Percentiles rank a stretch among this genome's conserved stretches.
These are phyloP conservation scores for Hyperopisus bebe DNA, from an alignment of 2,113 vertebrate genomes.

Conservation along the genomic window DNA sequence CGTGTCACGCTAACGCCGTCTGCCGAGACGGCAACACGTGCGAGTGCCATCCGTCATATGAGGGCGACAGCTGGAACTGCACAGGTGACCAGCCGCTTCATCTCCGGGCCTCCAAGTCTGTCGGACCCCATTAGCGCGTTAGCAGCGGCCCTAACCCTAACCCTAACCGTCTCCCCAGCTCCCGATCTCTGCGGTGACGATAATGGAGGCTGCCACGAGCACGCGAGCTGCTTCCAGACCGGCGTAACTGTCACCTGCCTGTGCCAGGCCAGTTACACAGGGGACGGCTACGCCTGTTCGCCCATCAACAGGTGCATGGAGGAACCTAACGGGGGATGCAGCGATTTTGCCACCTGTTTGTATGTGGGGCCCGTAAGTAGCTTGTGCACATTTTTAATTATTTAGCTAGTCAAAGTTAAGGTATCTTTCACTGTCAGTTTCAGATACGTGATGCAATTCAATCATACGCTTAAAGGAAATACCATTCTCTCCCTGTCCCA, in stretches of 20 bases:
- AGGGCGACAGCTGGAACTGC: slow-evolving; percentile 77
- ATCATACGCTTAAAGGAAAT: not conserved
- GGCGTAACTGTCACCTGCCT: slow-evolving; percentile 60
- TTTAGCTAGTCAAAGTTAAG: not conserved
- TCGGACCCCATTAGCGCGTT: not conserved
- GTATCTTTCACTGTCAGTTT: not conserved
- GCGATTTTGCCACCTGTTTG: slow-evolving; percentile 75
- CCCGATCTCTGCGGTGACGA: slow-evolving; percentile 65
- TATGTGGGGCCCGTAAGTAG: slow-evolving; percentile 74
- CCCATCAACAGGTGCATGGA: slow-evolving; percentile 68
- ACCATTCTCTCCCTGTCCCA: not conserved
- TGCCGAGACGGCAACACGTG: slow-evolving; percentile 67
- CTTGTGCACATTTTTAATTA: not conserved
- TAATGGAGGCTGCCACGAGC: slow-evolving; percentile 68
- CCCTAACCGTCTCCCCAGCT: slow-evolving; percentile 48
- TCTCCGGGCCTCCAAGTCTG: not conserved
- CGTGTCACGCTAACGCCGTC: slow-evolving; percentile 68
- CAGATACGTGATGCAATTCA: not conserved
- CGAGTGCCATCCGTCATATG: slow-evolving; percentile 70
- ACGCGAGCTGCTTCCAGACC: slow-evolving; percentile 69
- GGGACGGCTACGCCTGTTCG: slow-evolving; percentile 70
- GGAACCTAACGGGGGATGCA: slow-evolving; percentile 73
- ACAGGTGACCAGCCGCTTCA: slow-evolving; percentile 48
- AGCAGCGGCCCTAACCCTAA: not conserved
- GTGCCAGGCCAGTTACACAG: slow-evolving; percentile 64